A percentile compares a stretch with the other conserved stretches of the same genome.
Evolutionary conservation across 2,888 invertebrate species (phyloP).

Genomic region (Sarcophaga carnaria): DNA sequence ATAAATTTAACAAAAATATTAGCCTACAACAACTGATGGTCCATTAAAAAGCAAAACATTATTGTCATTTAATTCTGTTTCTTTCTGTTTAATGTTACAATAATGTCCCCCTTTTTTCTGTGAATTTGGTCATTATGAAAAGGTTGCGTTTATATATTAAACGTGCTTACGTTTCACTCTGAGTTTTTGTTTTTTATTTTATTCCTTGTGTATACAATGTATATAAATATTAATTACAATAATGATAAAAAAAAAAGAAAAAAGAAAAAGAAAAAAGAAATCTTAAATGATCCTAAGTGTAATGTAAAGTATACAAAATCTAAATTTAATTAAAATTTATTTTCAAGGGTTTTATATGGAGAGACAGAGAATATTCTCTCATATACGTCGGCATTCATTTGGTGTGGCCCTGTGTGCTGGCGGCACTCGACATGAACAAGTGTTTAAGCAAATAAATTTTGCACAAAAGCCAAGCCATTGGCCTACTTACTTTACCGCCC

Average conservation of each 20-base stretch:
- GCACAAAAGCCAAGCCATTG: slow-evolving; percentile 49
- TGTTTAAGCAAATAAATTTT: slow-evolving; percentile 36
- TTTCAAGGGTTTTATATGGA: slow-evolving; percentile 43
- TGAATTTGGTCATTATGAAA: not conserved
- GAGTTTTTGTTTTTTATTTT: not conserved
- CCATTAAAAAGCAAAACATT: not conserved
- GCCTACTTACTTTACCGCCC: slow-evolving; percentile 42
- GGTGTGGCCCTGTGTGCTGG: not conserved
- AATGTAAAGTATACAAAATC: slow-evolving; percentile 50
- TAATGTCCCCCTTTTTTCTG: not conserved
- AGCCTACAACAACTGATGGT: not conserved
- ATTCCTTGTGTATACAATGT: not conserved
- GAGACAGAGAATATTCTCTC: not conserved
- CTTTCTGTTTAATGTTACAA: not conserved
- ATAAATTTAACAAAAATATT: not conserved
- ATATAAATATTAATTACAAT: slow-evolving; percentile 57
- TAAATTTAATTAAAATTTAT: slow-evolving; percentile 66
- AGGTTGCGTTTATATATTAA: not conserved
- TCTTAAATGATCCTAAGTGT: slow-evolving; percentile 54
- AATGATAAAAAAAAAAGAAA: slow-evolving; percentile 42
- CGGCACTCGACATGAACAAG: not conserved
- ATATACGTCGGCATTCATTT: slow-evolving; percentile 6
- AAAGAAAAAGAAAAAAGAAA: not conserved
- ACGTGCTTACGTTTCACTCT: not conserved
- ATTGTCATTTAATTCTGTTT: not conserved